Conservation (phyloP, 2,113 vertebrate genomes). For the Antidorcas marsupialis region DNA sequence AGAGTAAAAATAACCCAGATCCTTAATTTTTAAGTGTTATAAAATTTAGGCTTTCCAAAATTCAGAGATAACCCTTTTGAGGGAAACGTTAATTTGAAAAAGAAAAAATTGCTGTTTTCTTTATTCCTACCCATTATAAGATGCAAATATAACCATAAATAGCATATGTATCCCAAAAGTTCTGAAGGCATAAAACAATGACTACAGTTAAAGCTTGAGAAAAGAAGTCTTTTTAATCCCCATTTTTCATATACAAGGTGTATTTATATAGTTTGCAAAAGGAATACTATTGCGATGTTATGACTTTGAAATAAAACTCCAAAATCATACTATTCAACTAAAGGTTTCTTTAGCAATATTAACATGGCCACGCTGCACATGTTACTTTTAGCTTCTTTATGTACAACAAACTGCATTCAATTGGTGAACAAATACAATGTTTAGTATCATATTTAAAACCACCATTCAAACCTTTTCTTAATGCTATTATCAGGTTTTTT, state of each 20-base stretch:
- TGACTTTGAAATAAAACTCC: conserved; percentile 44
- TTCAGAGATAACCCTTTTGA: not conserved
- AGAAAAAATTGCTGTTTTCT: not conserved
- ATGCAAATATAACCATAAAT: not conserved
- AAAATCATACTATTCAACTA: conserved; percentile 54
- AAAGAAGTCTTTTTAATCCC: not conserved
- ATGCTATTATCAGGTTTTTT: conserved; percentile 89
- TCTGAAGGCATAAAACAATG: not conserved
- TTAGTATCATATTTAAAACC: conserved; percentile 90
- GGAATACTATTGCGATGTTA: not conserved
- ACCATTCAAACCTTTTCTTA: conserved; percentile 86
- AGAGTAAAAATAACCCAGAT: conserved; percentile 1
- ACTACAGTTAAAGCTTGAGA: not conserved
- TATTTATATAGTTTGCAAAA: conserved; percentile 4
- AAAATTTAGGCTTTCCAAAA: conserved; percentile 12
- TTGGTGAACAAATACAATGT: conserved; percentile 86
- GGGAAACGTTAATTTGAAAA: not conserved
- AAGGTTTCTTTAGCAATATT: conserved; percentile 62
- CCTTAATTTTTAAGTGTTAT: not conserved
- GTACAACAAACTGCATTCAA: conserved; percentile 88
- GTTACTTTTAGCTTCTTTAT: conserved; percentile 85
- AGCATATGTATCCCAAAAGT: not conserved
- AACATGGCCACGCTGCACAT: conserved; percentile 63
- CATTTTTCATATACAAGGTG: conserved; percentile 21
- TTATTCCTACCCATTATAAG: not conserved